These are phyloP conservation scores for Psittacara wagleri DNA, from an alignment of 2,113 vertebrate genomes.

Conservation along the genomic window DNA sequence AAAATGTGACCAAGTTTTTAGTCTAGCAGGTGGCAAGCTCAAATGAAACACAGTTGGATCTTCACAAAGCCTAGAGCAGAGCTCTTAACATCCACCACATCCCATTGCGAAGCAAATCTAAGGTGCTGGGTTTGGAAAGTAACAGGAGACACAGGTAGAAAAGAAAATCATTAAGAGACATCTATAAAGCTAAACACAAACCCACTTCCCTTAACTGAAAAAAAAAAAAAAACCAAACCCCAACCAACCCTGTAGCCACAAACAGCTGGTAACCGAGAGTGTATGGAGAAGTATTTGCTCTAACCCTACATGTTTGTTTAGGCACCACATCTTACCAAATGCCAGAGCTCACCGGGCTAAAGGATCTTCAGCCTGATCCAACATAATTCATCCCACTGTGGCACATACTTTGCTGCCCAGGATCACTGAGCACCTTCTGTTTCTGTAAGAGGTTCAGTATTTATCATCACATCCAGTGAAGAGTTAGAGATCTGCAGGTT, in stretches of 20 bases:
- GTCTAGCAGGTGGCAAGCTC: background rate
- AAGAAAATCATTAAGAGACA: background rate
- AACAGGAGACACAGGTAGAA: accelerated
- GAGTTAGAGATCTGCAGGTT: background rate
- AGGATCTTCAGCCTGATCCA: background rate
- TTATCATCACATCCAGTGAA: background rate
- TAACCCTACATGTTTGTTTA: accelerated
- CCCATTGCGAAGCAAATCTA: background rate
- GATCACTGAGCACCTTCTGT: background rate
- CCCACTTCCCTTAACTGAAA: too few species aligned
- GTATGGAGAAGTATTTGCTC: background rate
- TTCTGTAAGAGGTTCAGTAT: background rate
- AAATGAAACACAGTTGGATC: background rate
- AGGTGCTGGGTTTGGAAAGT: background rate
- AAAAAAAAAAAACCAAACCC: background rate
- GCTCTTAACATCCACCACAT: background rate
- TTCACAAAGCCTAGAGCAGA: background rate
- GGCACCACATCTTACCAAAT: accelerated
- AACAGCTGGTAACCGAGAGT: accelerated
- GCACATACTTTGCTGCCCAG: background rate
- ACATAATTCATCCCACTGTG: background rate
- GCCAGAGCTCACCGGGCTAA: background rate
- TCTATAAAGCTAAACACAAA: background rate
- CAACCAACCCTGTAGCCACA: background rate
- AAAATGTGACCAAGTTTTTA: background rate